Evolutionary conservation across 2,113 vertebrate species (phyloP).

Genomic region (Acinonyx jubatus): DNA sequence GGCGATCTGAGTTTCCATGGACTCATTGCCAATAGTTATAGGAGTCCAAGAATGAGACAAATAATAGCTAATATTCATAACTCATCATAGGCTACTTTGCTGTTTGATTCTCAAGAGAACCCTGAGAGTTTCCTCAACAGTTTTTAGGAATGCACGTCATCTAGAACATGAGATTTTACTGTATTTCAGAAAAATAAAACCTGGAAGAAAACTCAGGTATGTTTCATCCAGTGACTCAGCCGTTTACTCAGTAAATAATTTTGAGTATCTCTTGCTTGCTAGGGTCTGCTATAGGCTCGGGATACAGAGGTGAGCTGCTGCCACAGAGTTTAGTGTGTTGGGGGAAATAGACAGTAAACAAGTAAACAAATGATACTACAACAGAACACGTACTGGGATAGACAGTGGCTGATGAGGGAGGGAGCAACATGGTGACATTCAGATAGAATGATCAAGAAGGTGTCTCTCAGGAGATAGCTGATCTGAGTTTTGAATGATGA

Average conservation of each 20-base stretch:
- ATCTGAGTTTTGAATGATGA: background rate
- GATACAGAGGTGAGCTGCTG: background rate
- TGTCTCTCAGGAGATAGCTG: background rate
- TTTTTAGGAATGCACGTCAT: background rate
- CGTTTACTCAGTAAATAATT: background rate
- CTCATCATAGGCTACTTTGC: background rate
- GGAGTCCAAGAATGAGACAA: background rate
- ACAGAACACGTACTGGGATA: background rate
- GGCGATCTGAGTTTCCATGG: background rate
- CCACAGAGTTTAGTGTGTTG: background rate
- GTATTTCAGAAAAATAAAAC: constrained; percentile 33
- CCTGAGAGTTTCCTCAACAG: background rate
- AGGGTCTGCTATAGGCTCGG: background rate
- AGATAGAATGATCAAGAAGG: background rate
- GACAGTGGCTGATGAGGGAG: background rate
- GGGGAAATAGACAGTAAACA: background rate
- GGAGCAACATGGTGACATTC: background rate
- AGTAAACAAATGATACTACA: background rate
- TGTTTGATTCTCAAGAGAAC: background rate
- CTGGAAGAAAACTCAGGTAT: background rate
- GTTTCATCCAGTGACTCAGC: background rate
- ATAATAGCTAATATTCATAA: background rate
- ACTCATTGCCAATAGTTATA: background rate
- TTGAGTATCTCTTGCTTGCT: background rate
- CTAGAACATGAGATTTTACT: constrained; percentile 11